Base-by-base conservation (phyloP, 2,797 vertebrate genomes). In the Melanotaenia maccullochi region DNA sequence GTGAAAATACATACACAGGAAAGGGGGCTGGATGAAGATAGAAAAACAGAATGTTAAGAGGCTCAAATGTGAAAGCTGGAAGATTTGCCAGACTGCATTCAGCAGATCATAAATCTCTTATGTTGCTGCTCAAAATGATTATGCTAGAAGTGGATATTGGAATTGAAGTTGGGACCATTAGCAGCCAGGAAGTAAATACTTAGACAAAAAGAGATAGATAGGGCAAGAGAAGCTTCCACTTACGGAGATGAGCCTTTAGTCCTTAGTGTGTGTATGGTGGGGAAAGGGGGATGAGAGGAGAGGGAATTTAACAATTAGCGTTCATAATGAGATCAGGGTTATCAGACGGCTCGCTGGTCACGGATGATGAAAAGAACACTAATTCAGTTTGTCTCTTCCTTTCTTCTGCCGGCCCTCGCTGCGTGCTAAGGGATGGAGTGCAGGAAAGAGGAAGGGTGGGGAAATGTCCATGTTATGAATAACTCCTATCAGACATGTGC, bases 341-440 rank as follows among this genome's bases (percentile, higher is more conserved):
- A 93, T 93, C 90, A 89, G 91, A 88, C 73, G 73, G 82, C 88
- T 92, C 77, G 71, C 92, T 76, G 91, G 91, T 93, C 91, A 92
- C 81, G 85, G 90, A 92, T 92, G 91, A 93, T 92, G 89, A 93
- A 93, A 93, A 93, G 87, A 90, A 90, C 91, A 93, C 91, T 93
- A 93, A 94, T 93, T 94, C 89, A 92, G 92, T 94, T 92, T 93
- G 91, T 93, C 89, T 92, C 87, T 78, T 86, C 89, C 88, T 89
- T 83, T 92, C 87, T 90, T 89, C 86, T 69, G 65, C 76, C 80
- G 73, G 86, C 71, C 83, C 77, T 64, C 40, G 16, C 65, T 63
- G 65, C 81, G 81, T 81, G 84, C 73, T 83, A 13, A 83, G 74
- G 67, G 79, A 88, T 55, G 55, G 68, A 60, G 68, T 68, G 62